phyloP scores from a whole-genome alignment of 2,888 invertebrate species.

The Heliconius hortense region DNA sequence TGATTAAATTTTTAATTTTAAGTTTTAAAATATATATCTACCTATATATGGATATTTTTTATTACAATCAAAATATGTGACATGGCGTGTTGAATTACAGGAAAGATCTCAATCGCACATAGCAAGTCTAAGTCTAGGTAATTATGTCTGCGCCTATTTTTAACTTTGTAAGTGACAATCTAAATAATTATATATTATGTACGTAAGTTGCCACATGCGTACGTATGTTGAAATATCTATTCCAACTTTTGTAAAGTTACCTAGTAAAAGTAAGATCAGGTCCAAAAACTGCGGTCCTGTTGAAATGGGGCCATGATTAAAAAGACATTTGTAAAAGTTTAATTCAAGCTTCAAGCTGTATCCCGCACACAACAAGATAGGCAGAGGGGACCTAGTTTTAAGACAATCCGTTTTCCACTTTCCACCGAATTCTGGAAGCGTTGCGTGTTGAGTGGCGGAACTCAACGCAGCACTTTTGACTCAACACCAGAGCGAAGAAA shows the following conservation, averaged over 20 bases:
- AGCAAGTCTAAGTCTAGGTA: neutral
- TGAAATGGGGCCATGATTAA: neutral
- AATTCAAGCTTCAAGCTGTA: too few relatives aligned
- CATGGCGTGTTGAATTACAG: constrained; percentile 1
- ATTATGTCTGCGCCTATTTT: constrained; percentile 12
- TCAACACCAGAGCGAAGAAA: too few relatives aligned
- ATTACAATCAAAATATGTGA: neutral
- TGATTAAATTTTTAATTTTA: too few relatives aligned
- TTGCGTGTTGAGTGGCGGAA: too few relatives aligned
- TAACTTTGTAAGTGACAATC: constrained; percentile 10
- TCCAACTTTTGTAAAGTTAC: neutral
- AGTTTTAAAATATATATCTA: too few relatives aligned
- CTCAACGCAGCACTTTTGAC: too few relatives aligned
- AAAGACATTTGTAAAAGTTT: neutral
- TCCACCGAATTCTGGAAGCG: too few relatives aligned
- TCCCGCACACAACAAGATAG: too few relatives aligned
- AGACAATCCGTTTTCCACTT: too few relatives aligned
- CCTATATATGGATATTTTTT: too few relatives aligned
- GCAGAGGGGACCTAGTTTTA: too few relatives aligned
- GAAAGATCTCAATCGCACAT: constrained; percentile 14
- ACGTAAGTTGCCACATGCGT: neutral
- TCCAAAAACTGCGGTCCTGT: neutral
- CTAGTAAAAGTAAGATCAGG: neutral
- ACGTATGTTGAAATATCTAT: neutral
- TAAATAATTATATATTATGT: constrained; percentile 7